Evolutionary conservation across 2,797 vertebrate species (phyloP), one percentile per base, ranked within the genome.

Genomic region (Hippoglossus hippoglossus): DNA sequence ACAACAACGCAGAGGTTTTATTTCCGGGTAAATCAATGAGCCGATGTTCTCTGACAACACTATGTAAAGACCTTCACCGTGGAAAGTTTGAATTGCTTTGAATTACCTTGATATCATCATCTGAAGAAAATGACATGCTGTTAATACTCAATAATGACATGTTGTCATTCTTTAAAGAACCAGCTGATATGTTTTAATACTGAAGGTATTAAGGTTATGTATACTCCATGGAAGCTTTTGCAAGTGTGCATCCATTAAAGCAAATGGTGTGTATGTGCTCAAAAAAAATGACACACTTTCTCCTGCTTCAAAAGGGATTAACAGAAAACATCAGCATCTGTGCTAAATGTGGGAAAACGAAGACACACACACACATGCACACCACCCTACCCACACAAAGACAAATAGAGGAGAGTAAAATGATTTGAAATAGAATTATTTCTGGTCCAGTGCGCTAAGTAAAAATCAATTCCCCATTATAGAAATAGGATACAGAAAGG

Each of bases 391-490:
- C 65, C 50, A 76, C 61, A 75, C 71, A 82, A n/a, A 88, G 73
- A 85, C 75, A 80, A 81, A 90, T 79, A 85, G 76, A 68, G 31
- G 61, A 86, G 77, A 88, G 84, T 89, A 87, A 88, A 89, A 89
- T 92, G 63, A 94, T 92, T 92, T 92, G 82, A 93, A 94, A 93
- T 91, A 87, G 80, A 92, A 94, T 94, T 93, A 94, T 94, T 94
- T 94, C 91, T 93, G 89, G 80, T 90, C 83, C 88, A 89, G 82
- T 73, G 83, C 90, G 82, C 92, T 91, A 91, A 94, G 92, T 93
- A 92, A 94, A 94, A 94, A 93, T 94, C 93, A 93, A 94, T 94
- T 89, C 78, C 80, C 90, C 91, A 91, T 94, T 92, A 92, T 91
- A 92, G 92, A 94, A 93, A 94, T 93, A 93, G 92, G 92, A 94